Conservation (phyloP, 2,113 vertebrate genomes). For the Nicator chloris region DNA sequence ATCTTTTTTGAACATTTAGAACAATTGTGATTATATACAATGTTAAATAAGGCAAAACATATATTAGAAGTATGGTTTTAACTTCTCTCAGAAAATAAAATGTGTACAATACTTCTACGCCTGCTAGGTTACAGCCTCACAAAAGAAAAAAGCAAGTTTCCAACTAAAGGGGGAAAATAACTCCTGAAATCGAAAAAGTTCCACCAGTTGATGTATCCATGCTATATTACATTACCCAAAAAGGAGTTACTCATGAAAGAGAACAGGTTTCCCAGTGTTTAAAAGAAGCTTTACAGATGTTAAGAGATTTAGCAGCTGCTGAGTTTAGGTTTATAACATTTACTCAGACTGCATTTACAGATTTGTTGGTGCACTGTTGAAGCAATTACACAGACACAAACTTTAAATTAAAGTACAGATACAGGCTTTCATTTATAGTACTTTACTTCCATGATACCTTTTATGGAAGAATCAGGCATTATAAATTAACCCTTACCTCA, state of each 20-base stretch:
- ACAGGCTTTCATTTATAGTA: conserved; percentile 6
- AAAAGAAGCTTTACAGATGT: conserved; percentile 62
- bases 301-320: conserved; percentile 64
- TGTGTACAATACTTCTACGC: not conserved
- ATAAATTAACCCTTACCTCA: not conserved
- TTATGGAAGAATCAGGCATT: not conserved
- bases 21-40: conserved; percentile 23
- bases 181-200: not conserved
- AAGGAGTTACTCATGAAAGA: conserved; percentile 22
- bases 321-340: conserved; percentile 53
- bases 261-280: conserved; percentile 47
- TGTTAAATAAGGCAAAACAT: conserved; percentile 42
- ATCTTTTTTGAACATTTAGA: not conserved
- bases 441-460: not conserved
- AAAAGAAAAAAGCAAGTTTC: conserved; percentile 6
- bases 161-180: not conserved
- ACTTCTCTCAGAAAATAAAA: conserved; percentile 11
- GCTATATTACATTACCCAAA: not conserved
- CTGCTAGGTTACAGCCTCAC: not conserved
- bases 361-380: conserved; percentile 17
- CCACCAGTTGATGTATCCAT: not conserved
- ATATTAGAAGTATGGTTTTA: conserved; percentile 19
- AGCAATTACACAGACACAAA: not conserved
- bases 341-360: conserved; percentile 49
- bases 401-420: conserved; percentile 11